Evolutionary conservation across 2,113 vertebrate genomes (phyloP), one percentile per base, ranked within the genome.

Genomic region (Python bivittatus): DNA sequence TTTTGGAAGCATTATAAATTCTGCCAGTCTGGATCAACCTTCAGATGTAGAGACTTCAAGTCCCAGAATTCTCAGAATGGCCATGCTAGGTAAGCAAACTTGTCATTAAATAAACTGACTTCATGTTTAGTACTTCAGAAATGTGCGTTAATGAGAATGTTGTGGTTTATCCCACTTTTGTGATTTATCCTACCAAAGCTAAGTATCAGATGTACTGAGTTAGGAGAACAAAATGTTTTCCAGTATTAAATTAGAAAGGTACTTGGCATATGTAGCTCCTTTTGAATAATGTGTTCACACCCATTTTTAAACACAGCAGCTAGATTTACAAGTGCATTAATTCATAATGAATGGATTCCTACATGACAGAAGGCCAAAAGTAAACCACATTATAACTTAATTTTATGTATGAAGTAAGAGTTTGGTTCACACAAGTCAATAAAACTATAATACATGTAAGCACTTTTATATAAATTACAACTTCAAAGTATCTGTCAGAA

Each of bases 41-140:
- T 61, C 42, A 60, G 42, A 29, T 86, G 27, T n/a, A 53, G 84
- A 72, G 29, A 86, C 12, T 53, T 27, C 48, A 53, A 53, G 13
- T 86, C 84, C 48, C 27, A 53, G 27, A 86, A 53, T 54, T 54
- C 17, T n/a, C 27, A 86, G 27, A 54, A 29, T 33, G 13, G 29
- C 85, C 29, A 22, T 86, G 53, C 85, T 86, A 15, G 29, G 38
- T 9, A 79, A 79, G 17, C n/a, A 79, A 79, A 79, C 38, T 38
- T 38, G 15, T 38, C 68, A 94, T 93, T 38, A 79, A 95, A 97
- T 13, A 89, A 56, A 38, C 23, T 57, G 23, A 54, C 53, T 83
- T 68, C 22, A 89, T 33, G n/a, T 64, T 64, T 10, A 64, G 42
- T 64, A 48, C 10, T 61, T 64, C 48, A 64, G 42, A 64, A 88